phyloP scores from a whole-genome alignment of 2,797 vertebrate species.

The Darevskia mixta region DNA sequence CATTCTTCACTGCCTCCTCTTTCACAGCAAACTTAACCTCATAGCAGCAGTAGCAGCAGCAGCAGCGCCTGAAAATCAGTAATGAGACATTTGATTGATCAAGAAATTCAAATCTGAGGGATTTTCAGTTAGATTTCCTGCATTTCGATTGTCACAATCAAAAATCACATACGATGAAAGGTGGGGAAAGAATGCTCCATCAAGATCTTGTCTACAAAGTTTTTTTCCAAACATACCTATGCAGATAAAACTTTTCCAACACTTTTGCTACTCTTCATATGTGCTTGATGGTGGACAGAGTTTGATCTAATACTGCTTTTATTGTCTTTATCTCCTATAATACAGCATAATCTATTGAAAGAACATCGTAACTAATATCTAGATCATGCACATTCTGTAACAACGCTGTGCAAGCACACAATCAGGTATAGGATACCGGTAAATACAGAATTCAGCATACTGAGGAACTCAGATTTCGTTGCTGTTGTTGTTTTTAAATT shows the following conservation, averaged over 20 bases:
- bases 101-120: neutral
- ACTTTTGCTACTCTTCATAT: neutral
- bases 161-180: neutral
- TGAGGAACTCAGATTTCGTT: neutral
- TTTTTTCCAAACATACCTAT: neutral
- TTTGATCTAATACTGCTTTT: neutral
- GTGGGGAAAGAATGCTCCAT: neutral
- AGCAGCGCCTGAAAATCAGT: neutral
- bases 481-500: neutral
- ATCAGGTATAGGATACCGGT: neutral
- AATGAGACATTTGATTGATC: neutral
- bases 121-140: neutral
- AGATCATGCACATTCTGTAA: neutral
- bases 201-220: neutral
- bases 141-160: neutral
- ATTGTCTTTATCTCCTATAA: neutral
- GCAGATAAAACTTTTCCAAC: neutral
- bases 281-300: neutral
- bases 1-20: neutral
- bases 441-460: neutral
- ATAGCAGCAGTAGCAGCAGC: neutral
- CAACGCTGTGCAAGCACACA: neutral
- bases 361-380: neutral
- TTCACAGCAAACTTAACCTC: neutral
- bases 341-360: neutral